Evolutionary conservation across 2,113 vertebrate genomes (phyloP).

Genomic region (Laticauda laticaudata): DNA sequence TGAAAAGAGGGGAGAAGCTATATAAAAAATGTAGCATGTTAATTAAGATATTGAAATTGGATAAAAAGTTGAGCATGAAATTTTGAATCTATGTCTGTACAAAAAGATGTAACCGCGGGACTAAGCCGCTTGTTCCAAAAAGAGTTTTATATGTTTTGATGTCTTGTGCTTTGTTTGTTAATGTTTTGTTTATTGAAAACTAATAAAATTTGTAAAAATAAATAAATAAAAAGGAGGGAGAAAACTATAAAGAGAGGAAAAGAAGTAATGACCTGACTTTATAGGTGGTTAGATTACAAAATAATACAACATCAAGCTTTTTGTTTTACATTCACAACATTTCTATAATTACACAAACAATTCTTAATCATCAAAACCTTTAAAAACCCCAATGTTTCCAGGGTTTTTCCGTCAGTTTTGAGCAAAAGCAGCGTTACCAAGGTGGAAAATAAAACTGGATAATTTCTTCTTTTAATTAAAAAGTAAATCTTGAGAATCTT

Average conservation of each 20-base stretch:
- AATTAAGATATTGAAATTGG: too few relatives aligned
- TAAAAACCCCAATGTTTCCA: background rate
- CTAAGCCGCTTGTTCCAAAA: too few relatives aligned
- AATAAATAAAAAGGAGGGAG: background rate
- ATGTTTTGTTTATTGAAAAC: too few relatives aligned
- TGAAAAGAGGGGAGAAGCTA: too few relatives aligned
- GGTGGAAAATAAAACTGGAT: background rate
- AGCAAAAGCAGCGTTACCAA: background rate
- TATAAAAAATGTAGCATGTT: too few relatives aligned
- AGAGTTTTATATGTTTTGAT: too few relatives aligned
- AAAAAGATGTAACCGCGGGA: too few relatives aligned
- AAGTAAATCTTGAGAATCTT: background rate
- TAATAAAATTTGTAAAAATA: too few relatives aligned
- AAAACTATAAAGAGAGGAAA: background rate
- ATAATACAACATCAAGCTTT: background rate
- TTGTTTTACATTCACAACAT: background rate
- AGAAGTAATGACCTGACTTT: background rate
- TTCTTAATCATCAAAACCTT: background rate
- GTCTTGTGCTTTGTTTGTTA: too few relatives aligned
- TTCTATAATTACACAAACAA: background rate
- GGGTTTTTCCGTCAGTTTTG: background rate
- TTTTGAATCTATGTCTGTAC: too few relatives aligned
- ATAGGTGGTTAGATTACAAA: background rate
- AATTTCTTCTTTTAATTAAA: background rate
- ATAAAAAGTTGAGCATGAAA: too few relatives aligned